Percentiles rank a stretch among this genome's conserved stretches.
Conservation (phyloP, 35 echinoderm and acorn worm species). For the Acanthaster planci region DNA sequence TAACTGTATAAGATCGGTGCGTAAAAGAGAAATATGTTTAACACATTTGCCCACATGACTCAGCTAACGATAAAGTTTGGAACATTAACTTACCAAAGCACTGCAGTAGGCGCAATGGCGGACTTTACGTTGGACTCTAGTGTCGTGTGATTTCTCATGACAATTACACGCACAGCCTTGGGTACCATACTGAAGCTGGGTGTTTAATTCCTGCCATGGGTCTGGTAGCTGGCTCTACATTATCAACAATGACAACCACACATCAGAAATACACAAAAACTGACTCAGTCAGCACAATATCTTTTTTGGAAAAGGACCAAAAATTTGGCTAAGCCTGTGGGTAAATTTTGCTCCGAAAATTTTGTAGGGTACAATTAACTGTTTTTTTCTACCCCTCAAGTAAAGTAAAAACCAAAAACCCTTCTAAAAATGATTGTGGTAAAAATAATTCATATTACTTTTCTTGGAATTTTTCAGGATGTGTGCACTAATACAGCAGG, state of each 20-base stretch:
- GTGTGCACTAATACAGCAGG: too few relatives aligned
- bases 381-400: too few relatives aligned
- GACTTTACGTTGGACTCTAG: slow-evolving; percentile 61
- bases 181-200: slow-evolving; percentile 73
- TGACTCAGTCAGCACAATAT: not conserved
- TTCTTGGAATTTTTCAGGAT: too few relatives aligned
- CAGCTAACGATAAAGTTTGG: not conserved
- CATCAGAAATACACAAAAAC: not conserved
- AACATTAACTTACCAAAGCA: slow-evolving; percentile 43
- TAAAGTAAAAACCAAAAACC: too few relatives aligned
- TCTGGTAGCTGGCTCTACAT: slow-evolving; percentile 36
- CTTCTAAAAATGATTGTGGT: too few relatives aligned
- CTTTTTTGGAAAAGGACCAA: not conserved
- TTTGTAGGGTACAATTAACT: too few relatives aligned
- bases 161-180: slow-evolving; percentile 77
- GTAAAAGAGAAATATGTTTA: not conserved
- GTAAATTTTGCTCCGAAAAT: too few relatives aligned
- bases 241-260: not conserved
- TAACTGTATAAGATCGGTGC: not conserved
- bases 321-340: too few relatives aligned
- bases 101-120: slow-evolving; percentile 80
- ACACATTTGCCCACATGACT: not conserved
- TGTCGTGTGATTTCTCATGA: slow-evolving; percentile 66
- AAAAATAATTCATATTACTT: too few relatives aligned
- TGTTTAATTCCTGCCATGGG: slow-evolving; percentile 69